These are phyloP conservation scores for Diplogasteroides magnus DNA, from an alignment of 1,140 invertebrate genomes.

Conservation along the genomic window DNA sequence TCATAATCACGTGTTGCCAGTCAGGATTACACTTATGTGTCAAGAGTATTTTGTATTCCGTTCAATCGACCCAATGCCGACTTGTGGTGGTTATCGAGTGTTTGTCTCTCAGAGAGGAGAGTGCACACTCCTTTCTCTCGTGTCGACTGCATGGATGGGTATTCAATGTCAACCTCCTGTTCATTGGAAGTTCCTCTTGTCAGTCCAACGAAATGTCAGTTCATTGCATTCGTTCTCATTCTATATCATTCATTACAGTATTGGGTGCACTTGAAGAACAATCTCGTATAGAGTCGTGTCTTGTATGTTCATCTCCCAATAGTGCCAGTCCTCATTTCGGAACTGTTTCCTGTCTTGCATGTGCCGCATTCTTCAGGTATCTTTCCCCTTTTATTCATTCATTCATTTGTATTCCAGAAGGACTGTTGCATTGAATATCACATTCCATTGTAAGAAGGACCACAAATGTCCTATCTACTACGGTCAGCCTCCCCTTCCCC, in stretches of 20 bases:
- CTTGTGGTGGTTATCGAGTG: not conserved
- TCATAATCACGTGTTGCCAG: not conserved
- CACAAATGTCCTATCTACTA: conserved; percentile 11
- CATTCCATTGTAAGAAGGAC: conserved; percentile 9
- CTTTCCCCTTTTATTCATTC: not conserved
- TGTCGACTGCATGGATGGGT: not conserved
- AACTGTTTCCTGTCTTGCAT: conserved; percentile 27
- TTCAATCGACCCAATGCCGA: not conserved
- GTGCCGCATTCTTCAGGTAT: conserved; percentile 31
- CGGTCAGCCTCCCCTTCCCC: conserved; percentile 1
- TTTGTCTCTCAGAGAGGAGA: not conserved
- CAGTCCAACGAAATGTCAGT: not conserved
- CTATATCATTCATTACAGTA: not conserved
- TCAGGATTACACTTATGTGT: not conserved
- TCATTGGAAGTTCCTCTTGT: not conserved
- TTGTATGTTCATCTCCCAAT: conserved; percentile 24
- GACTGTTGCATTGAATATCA: conserved; percentile 15
- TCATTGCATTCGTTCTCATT: not conserved
- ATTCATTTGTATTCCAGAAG: conserved; percentile 2
- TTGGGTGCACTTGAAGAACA: no score
- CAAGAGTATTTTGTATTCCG: not conserved
- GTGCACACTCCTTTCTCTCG: not conserved
- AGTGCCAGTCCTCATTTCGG: conserved; percentile 24
- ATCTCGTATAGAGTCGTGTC: conserved; percentile 5
- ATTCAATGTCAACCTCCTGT: not conserved